Percentiles rank a stretch among this genome's conserved stretches.
phyloP scores from a whole-genome alignment of 2,113 vertebrate genomes.

The Tonatia bakeri region DNA sequence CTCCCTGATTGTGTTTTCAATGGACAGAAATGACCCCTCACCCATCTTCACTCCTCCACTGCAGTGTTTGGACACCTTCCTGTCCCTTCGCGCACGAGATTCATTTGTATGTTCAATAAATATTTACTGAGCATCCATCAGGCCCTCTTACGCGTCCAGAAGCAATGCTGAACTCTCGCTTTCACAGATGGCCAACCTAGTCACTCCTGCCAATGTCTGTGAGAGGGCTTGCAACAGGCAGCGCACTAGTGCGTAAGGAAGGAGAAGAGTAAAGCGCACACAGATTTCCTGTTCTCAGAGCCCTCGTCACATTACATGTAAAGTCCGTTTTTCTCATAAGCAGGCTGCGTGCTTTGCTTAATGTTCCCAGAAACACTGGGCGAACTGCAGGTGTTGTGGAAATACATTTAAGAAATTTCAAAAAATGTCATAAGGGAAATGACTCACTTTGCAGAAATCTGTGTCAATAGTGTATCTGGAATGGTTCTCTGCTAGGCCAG shows the following conservation, averaged over 20 bases:
- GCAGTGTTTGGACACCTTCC: not conserved
- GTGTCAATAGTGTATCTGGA: not conserved
- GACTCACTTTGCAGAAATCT: constrained; percentile 30
- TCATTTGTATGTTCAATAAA: not conserved
- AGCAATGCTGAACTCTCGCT: not conserved
- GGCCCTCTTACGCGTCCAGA: not conserved
- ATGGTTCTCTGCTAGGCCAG: not conserved
- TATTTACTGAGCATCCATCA: not conserved
- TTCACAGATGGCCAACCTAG: not conserved
- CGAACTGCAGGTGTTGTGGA: not conserved
- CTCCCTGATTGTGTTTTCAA: not conserved
- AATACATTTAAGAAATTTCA: not conserved
- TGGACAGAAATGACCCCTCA: not conserved
- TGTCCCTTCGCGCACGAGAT: not conserved
- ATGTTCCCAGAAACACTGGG: not conserved
- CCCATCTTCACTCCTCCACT: not conserved
- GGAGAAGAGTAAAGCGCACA: not conserved
- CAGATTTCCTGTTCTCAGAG: not conserved
- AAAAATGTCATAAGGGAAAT: not conserved
- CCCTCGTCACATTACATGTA: not conserved
- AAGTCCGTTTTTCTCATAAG: constrained; percentile 1
- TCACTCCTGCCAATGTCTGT: not conserved
- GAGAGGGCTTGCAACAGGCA: not conserved
- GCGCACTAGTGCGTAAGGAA: not conserved
- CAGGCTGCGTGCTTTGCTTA: not conserved